phyloP scores from a whole-genome alignment of 2,797 vertebrate genomes.

The Cossypha niveicapilla region DNA sequence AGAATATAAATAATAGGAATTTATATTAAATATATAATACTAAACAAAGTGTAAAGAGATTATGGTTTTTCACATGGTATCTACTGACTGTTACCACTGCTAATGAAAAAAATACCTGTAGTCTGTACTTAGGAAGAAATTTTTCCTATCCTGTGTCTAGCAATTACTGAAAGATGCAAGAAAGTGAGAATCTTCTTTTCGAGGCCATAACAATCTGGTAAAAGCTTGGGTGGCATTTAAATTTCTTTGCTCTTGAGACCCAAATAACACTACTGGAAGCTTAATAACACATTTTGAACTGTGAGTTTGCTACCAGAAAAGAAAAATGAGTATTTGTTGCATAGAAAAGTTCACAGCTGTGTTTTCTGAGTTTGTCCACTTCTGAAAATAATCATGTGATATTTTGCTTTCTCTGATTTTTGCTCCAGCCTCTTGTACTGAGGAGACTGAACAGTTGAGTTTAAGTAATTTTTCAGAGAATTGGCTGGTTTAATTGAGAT shows the following conservation, averaged over 20 bases:
- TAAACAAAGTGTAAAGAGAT: neutral
- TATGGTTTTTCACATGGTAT: neutral
- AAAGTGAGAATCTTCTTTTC: neutral
- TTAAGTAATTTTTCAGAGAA: neutral
- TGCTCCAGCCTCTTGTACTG: neutral
- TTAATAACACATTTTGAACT: neutral
- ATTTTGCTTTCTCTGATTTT: neutral
- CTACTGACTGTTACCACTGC: neutral
- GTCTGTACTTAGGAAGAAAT: neutral
- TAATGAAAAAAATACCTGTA: neutral
- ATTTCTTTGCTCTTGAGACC: neutral
- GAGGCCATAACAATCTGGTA: neutral
- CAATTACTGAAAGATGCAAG: neutral
- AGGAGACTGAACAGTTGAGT: neutral
- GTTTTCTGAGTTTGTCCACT: neutral
- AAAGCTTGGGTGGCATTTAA: neutral
- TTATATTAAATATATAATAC: neutral
- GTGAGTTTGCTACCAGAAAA: neutral
- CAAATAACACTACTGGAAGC: neutral
- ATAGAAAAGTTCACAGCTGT: neutral
- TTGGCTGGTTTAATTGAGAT: neutral
- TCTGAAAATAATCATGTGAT: neutral
- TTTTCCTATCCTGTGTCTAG: neutral
- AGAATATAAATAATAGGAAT: neutral
- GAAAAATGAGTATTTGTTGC: neutral